Evolutionary conservation across 2,888 invertebrate genomes (phyloP), one percentile per base, ranked within the genome.

Genomic region (Platerodrilus igneus): DNA sequence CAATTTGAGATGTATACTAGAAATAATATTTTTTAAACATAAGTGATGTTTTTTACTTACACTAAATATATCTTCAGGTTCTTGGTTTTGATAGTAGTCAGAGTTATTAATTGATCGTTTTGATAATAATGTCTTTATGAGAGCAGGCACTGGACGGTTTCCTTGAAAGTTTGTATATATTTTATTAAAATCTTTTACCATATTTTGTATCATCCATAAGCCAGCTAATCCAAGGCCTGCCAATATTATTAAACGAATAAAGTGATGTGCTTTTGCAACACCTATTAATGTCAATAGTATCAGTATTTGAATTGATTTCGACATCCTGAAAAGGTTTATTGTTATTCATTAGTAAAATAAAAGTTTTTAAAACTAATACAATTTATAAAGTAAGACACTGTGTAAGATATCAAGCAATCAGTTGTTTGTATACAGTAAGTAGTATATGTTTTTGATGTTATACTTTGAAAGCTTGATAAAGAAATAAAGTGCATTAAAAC

Each of bases 151-250:
- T 11, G 10, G 21, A 19, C 5, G 6, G 8, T 31, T 7, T 5
- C 7, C 8, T 13, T 38, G 38, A n/a, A 38, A 18, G n/a, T 43
- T 37, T 15, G 23, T 32, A 18, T 27, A 41, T 10, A 69, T 68
- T 40, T 60, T 62, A 44, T 60, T 62, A 51, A 64, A 70, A 51
- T 71, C 70, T 50, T 67, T 64, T 2, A 70, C 70, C 21, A 72
- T 54, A 22, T 62, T 62, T 37, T 72, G 71, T 19, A 71, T 52
- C 65, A 72, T 64, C 65, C 68, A 73, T 45, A 73, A 49, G 7
- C 72, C 72, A 8, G 64, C 66, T 33, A 73, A 55, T 8, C 72
- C 72, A 36, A 70, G 51, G 7, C 60, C 62, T 5, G 68, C 68
- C 39, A 72, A 48, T 20, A 72, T 46, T 7, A 68, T 59, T 20